A percentile compares a stretch with the other conserved stretches of the same genome.
Evolutionary conservation across 1,140 invertebrate species (phyloP).

Genomic region (Dendrolimus punctatus): DNA sequence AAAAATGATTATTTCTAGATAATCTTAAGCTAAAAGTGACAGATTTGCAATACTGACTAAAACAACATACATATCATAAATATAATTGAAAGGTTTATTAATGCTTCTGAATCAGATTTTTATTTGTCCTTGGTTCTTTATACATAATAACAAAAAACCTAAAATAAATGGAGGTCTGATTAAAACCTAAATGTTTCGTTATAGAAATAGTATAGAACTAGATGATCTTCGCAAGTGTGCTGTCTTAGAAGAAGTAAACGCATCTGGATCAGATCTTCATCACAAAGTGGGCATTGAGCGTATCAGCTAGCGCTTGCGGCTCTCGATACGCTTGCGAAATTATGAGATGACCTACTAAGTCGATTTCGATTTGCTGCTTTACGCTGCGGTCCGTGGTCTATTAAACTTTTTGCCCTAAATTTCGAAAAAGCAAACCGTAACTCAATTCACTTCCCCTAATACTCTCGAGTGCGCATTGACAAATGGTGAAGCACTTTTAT

Average conservation of each 20-base stretch:
- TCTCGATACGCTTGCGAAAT: slow-evolving; percentile 70
- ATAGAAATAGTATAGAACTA: too few relatives aligned
- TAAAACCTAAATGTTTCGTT: too few relatives aligned
- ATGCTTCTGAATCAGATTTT: too few relatives aligned
- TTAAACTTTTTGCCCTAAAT: slow-evolving; percentile 52
- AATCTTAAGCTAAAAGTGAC: too few relatives aligned
- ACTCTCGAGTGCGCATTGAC: too few relatives aligned
- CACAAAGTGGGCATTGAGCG: slow-evolving; percentile 37
- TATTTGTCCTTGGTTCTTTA: too few relatives aligned
- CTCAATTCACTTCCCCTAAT: background rate
- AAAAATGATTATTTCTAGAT: too few relatives aligned
- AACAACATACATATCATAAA: too few relatives aligned
- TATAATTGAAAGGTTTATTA: too few relatives aligned
- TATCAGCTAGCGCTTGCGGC: slow-evolving; percentile 67
- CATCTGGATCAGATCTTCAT: slow-evolving; percentile 21
- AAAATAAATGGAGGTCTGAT: too few relatives aligned
- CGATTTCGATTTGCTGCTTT: slow-evolving; percentile 63
- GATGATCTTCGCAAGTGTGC: background rate
- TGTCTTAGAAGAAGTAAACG: background rate
- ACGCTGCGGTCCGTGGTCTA: slow-evolving; percentile 41
- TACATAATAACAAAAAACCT: too few relatives aligned
- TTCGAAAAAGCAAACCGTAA: background rate
- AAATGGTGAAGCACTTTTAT: background rate
- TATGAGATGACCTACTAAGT: slow-evolving; percentile 68
- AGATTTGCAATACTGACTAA: too few relatives aligned